Evolutionary conservation across 1,140 invertebrate genomes (phyloP).

Genomic region (Sitobion miscanthi): DNA sequence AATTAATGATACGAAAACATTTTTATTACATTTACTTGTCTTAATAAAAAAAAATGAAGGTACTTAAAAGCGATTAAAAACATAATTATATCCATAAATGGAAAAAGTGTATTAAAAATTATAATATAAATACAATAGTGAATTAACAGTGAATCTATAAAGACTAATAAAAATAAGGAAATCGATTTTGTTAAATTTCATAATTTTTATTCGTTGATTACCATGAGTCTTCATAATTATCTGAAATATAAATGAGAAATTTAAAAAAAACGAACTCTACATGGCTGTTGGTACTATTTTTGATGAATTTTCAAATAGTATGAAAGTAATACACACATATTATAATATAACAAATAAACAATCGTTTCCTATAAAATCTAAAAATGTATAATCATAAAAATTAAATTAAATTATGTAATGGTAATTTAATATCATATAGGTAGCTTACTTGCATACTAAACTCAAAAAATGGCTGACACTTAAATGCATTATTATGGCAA

Average conservation of each 20-base stretch:
- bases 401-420: background rate
- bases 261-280: background rate
- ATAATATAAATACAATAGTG: background rate
- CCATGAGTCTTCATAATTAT: background rate
- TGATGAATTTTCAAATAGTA: background rate
- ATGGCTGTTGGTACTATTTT: background rate
- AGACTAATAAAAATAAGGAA: background rate
- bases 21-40: background rate
- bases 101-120: background rate
- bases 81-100: background rate
- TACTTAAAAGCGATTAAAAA: background rate
- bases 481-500: background rate
- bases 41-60: background rate
- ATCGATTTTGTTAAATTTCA: background rate
- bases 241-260: background rate
- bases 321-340: background rate
- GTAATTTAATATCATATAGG: background rate
- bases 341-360: background rate
- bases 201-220: background rate
- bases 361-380: background rate
- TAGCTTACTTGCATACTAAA: background rate
- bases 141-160: background rate
- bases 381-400: background rate
- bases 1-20: background rate
- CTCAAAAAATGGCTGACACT: background rate